These are phyloP conservation scores for Drosophila fungiperda DNA, from an alignment of 2,888 invertebrate genomes.

Conservation along the genomic window DNA sequence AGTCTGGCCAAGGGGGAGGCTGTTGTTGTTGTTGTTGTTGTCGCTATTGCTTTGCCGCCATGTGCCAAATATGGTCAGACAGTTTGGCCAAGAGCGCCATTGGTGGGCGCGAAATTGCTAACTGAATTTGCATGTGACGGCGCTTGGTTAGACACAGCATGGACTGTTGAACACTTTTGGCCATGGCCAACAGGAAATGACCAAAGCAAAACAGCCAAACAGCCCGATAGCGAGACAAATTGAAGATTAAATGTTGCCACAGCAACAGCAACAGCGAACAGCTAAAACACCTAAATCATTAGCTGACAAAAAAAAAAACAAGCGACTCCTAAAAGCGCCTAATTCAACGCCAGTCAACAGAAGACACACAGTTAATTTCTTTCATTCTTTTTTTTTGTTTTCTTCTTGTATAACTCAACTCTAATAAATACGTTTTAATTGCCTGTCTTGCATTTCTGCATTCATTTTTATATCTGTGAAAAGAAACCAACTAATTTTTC, in stretches of 20 bases:
- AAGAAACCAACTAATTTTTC: slow-evolving; percentile 56
- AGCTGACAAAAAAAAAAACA: background rate
- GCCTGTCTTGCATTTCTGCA: slow-evolving; percentile 59
- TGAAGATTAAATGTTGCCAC: slow-evolving; percentile 46
- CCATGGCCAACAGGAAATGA: slow-evolving; percentile 47
- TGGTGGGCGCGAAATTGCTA: slow-evolving; percentile 57
- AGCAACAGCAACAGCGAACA: background rate
- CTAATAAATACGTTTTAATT: slow-evolving; percentile 56
- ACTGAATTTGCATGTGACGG: slow-evolving; percentile 58
- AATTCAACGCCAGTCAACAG: slow-evolving; percentile 3
- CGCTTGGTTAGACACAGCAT: slow-evolving; percentile 5
- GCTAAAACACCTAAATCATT: slow-evolving; percentile 20
- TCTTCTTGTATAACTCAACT: background rate
- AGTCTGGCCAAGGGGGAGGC: slow-evolving; percentile 11
- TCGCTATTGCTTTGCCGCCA: slow-evolving; percentile 34
- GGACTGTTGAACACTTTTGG: slow-evolving; percentile 29
- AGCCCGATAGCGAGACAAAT: slow-evolving; percentile 44
- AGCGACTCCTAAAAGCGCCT: background rate
- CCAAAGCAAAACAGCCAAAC: slow-evolving; percentile 10
- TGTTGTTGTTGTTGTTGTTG: slow-evolving; percentile 11
- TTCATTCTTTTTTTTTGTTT: background rate
- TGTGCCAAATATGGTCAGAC: slow-evolving; percentile 64
- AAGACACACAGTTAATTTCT: slow-evolving; percentile 4
- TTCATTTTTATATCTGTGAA: slow-evolving; percentile 48
- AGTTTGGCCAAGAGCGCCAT: slow-evolving; percentile 60